Evolutionary conservation across 2,797 vertebrate species (phyloP).

Genomic region (Phataginus tetradactyla): DNA sequence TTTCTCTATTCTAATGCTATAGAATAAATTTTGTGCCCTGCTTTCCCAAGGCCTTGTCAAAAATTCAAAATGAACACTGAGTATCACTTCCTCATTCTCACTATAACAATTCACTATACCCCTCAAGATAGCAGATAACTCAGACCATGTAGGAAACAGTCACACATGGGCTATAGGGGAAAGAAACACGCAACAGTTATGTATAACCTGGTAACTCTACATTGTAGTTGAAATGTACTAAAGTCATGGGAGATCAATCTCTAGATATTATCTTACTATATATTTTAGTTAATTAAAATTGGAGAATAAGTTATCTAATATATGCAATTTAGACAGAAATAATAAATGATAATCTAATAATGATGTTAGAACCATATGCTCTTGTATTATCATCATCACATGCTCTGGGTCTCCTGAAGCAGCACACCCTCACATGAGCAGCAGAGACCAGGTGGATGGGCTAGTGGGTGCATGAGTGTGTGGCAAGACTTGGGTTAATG

Average conservation of each 20-base stretch:
- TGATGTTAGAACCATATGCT: background rate
- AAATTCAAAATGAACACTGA: background rate
- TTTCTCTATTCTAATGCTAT: background rate
- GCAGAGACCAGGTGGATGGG: background rate
- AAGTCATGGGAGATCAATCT: conserved; percentile 11
- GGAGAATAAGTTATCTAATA: background rate
- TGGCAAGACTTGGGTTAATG: background rate
- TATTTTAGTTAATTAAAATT: background rate
- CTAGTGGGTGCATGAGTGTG: no score
- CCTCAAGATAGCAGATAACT: background rate
- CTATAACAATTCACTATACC: background rate
- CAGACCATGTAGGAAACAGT: background rate
- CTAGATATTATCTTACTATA: background rate
- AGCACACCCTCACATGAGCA: background rate
- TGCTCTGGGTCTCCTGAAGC: background rate
- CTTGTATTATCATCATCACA: background rate
- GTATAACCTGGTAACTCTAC: background rate
- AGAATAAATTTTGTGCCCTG: background rate
- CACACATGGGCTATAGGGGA: background rate
- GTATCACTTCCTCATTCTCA: background rate
- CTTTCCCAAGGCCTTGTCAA: conserved; percentile 28
- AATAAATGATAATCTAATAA: background rate
- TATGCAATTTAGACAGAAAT: background rate
- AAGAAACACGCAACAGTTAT: background rate
- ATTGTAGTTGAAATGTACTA: background rate